Evolutionary conservation across 1,140 invertebrate species (phyloP).

Genomic region (Drosophila azteca): DNA sequence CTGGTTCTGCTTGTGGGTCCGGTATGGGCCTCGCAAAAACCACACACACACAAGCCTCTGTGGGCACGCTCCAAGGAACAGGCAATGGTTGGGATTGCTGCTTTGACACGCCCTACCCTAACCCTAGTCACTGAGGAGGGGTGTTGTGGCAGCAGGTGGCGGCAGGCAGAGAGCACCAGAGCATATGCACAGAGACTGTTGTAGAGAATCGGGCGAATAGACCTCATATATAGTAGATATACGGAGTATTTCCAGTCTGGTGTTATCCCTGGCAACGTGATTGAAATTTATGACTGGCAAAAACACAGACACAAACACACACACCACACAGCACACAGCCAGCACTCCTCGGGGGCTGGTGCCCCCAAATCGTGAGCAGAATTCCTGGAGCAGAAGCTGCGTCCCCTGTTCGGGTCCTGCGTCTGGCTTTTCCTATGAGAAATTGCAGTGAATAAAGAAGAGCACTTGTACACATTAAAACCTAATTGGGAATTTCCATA

Average conservation of each 20-base stretch:
- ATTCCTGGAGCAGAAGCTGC: constrained; percentile 24
- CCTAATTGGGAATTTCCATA: constrained; percentile 82
- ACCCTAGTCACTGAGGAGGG: constrained; percentile 5
- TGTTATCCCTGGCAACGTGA: constrained; percentile 78
- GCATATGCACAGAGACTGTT: constrained; percentile 53
- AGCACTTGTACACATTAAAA: constrained; percentile 81
- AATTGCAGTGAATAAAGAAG: constrained; percentile 82
- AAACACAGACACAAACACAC: constrained; percentile 52
- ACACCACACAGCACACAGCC: constrained; percentile 36
- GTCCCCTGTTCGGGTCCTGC: constrained; percentile 4
- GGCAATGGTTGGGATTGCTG: constrained; percentile 18
- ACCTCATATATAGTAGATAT: constrained; percentile 45
- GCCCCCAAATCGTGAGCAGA: constrained; percentile 60
- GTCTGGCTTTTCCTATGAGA: constrained; percentile 51
- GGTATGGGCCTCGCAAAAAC: constrained; percentile 32
- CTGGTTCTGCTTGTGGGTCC: not conserved
- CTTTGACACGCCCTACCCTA: constrained; percentile 48
- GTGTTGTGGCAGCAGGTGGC: constrained; percentile 43
- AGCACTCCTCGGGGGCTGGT: constrained; percentile 5
- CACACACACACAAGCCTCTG: constrained; percentile 48
- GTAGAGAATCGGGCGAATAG: constrained; percentile 43
- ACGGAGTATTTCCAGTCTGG: constrained; percentile 74
- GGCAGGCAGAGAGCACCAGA: constrained; percentile 21
- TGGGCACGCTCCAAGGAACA: constrained; percentile 55
- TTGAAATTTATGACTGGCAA: constrained; percentile 82